Evolutionary conservation across 2,888 invertebrate species (phyloP), one percentile per base, ranked within the genome.

Genomic region (Herminia tarsipennalis): DNA sequence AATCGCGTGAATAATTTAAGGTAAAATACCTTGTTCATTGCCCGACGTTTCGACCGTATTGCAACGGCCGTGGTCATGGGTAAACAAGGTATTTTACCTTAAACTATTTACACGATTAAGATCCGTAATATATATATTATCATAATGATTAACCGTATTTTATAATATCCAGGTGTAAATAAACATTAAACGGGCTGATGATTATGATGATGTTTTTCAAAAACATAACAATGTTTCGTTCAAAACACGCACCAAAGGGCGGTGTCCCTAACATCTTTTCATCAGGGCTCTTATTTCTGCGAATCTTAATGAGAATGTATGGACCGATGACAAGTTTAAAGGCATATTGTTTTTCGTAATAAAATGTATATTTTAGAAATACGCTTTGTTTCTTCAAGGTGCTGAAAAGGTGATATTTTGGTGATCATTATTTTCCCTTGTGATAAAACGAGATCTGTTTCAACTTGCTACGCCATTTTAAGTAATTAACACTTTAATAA

Each of bases 261-360:
- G 27, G 10, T n/a, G 27, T 5, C 1, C 18, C 29, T 33, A 17
- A 27, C 38, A 34, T 50, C 36, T 35, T 17, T 52, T 63, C 66
- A 52, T 33, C 63, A 36, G 1, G 16, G 5, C 48, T 37, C 49
- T 63, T 61, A 46, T 53, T 45, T 36, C 14, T 29, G 38, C 33
- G 34, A 44, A 42, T 45, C 39, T 55, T 66, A 64, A 64, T 58
- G 63, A 64, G 49, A 64, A 64, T 58, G 28, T 50, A 64, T 50
- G 58, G 2, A 0, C 55, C 30, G 63, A 24, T 46, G 66, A 64
- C 63, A 58, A 43, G 9, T 62, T 55, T 52, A 62, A 46, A 18
- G 10, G 10, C 9, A 28, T 43, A 58, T 66, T 64, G 63, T 64
- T 64, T 63, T 55, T 61, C 54, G 51, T 57, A 64, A 56, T 56